Percentiles rank a stretch among this genome's conserved stretches.
phyloP scores from a whole-genome alignment of 2,888 invertebrate genomes.

The Eristalis pertinax region DNA sequence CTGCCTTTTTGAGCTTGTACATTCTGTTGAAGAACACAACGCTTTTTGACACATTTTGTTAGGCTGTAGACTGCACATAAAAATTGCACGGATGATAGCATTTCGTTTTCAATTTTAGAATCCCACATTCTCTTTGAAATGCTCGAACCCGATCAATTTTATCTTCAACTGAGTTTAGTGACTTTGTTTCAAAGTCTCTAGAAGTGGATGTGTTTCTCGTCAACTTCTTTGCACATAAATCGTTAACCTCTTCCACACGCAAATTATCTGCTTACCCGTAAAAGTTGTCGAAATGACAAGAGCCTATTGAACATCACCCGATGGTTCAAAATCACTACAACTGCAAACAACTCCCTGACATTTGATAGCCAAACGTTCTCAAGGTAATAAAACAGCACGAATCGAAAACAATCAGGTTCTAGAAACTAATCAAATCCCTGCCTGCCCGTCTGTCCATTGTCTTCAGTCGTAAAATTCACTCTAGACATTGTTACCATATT shows the following conservation, averaged over 20 bases:
- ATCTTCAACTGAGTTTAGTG: no score
- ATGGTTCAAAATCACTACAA: neutral
- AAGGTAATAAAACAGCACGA: slow-evolving; percentile 10
- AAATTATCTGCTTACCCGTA: neutral
- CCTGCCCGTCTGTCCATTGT: neutral
- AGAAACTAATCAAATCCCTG: neutral
- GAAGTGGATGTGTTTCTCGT: no score
- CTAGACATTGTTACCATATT: slow-evolving; percentile 6
- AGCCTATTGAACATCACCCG: neutral
- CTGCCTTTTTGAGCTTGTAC: no score
- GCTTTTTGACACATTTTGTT: neutral
- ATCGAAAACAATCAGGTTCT: slow-evolving; percentile 17
- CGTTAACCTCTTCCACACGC: neutral
- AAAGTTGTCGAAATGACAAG: neutral
- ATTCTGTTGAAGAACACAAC: no score
- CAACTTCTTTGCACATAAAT: neutral
- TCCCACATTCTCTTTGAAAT: no score
- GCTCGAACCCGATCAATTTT: no score
- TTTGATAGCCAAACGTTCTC: slow-evolving; percentile 9
- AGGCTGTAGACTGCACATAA: no score
- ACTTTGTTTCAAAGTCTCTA: no score
- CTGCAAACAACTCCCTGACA: neutral
- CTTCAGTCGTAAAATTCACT: slow-evolving; percentile 7
- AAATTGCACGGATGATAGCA: no score
- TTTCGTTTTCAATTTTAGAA: no score